Evolutionary conservation across 2,888 invertebrate species (phyloP), one percentile per base, ranked within the genome.

Genomic region (Eupeodes luniger): DNA sequence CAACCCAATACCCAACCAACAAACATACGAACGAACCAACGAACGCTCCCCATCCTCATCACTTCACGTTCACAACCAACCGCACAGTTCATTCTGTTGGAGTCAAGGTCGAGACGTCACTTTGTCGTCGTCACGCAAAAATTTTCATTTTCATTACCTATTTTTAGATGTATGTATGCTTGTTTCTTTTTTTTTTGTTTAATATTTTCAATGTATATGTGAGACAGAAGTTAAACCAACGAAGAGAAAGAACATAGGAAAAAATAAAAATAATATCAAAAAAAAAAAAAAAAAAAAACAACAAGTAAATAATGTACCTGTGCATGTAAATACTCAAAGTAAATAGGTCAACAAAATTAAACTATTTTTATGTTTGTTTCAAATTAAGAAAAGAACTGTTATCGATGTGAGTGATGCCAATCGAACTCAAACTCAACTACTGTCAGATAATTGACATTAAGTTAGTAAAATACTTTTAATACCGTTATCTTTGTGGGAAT

Each of bases 51-150:
- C 40, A 76, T 81, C 79, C 85, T 66, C 89, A 89, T 85, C 90
- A 27, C 27, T 27, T 2, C 27, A 27, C 27, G 27, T 27, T 27
- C 27, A 84, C 91, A 91, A 91, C 92, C 91, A 91, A 91, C 92
- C 93, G 92, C 91, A 92, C 93, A 93, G 93, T 93, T 93, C 92
- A 93, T 91, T 91, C 91, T 92, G 92, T 92, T 93, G 81, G 92
- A 93, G 93, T 93, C 93, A 93, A 93, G 93, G 93, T 93, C 93
- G 93, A 91, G 91, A 92, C 88, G 88, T 88, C 88, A 88, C 85
- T 88, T 85, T 78, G 85, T 88, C 81, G 92, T 92, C 91, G 91
- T 91, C 91, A 91, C 90, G 93, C 92, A 92, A 92, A 92, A 84
- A 88, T 88, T 88, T 88, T 88, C 88, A 88, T 88, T 88, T 88